Percentiles rank a stretch among this genome's conserved stretches.
Evolutionary conservation across 2,113 vertebrate genomes (phyloP).

Genomic region (Cynocephalus volans): DNA sequence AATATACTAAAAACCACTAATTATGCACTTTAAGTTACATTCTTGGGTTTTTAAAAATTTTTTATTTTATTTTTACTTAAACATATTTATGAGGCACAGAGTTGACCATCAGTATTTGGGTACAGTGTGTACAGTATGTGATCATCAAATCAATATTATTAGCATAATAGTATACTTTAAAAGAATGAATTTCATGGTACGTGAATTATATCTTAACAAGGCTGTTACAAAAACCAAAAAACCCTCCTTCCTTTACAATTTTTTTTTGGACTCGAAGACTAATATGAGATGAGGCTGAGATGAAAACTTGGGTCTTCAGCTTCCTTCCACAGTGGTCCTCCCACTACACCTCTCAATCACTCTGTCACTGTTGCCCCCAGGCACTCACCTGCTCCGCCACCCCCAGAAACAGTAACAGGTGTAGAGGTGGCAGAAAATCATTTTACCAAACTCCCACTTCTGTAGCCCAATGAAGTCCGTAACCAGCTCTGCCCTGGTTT

Average conservation of each 20-base stretch:
- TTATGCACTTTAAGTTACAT: no score
- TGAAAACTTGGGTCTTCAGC: neutral
- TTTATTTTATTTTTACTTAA: no score
- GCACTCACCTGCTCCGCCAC: neutral
- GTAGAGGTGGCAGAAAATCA: neutral
- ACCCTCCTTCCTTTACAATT: neutral
- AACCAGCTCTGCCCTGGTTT: neutral
- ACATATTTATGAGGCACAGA: no score
- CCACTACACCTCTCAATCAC: neutral
- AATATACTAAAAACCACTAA: neutral
- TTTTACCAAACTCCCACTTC: neutral
- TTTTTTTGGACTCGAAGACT: neutral
- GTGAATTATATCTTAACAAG: conserved; percentile 28
- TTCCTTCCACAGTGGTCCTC: neutral
- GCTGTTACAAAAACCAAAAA: neutral
- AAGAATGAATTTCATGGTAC: neutral
- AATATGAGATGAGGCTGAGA: neutral
- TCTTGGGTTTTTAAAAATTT: no score
- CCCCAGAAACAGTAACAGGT: neutral
- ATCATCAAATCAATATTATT: no score
- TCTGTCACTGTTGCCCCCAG: neutral
- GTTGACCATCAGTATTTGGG: no score
- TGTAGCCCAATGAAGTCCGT: no score
- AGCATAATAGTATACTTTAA: neutral
- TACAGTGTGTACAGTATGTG: no score